Evolutionary conservation across 2,888 invertebrate genomes (phyloP).

Genomic region (Hecatera dysodea): DNA sequence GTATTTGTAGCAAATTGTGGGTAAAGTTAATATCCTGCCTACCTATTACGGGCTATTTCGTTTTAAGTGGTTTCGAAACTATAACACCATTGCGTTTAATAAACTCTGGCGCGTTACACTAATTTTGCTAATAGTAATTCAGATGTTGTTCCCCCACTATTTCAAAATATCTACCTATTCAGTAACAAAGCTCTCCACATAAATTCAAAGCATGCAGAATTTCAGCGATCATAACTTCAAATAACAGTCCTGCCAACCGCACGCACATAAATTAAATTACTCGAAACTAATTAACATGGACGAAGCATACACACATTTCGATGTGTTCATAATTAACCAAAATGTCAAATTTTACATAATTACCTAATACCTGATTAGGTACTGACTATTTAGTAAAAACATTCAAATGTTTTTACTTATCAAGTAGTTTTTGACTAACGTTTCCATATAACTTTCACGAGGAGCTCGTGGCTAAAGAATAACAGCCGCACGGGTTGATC

Average conservation of each 20-base stretch:
- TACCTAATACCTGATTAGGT: background rate
- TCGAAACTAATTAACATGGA: slow-evolving; percentile 44
- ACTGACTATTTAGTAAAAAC: background rate
- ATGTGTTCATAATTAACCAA: slow-evolving; percentile 20
- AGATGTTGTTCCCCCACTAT: background rate
- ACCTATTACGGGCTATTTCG: no score
- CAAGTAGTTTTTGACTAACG: background rate
- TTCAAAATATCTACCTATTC: slow-evolving; percentile 7
- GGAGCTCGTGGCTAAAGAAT: no score
- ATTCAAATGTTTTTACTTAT: background rate
- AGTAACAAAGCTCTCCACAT: background rate
- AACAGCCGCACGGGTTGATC: no score
- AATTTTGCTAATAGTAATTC: background rate
- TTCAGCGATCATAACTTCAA: slow-evolving; percentile 30
- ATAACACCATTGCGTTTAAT: no score
- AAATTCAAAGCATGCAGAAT: slow-evolving; percentile 15
- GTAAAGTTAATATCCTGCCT: no score
- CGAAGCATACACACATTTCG: slow-evolving; percentile 32
- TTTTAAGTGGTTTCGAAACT: no score
- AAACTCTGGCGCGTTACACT: background rate
- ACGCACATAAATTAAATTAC: slow-evolving; percentile 49
- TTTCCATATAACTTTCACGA: background rate
- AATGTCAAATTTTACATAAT: slow-evolving; percentile 2
- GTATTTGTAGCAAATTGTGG: no score
- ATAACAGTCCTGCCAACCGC: slow-evolving; percentile 43